Conservation (phyloP, 1,140 invertebrate genomes). For the Glomeris maerens region DNA sequence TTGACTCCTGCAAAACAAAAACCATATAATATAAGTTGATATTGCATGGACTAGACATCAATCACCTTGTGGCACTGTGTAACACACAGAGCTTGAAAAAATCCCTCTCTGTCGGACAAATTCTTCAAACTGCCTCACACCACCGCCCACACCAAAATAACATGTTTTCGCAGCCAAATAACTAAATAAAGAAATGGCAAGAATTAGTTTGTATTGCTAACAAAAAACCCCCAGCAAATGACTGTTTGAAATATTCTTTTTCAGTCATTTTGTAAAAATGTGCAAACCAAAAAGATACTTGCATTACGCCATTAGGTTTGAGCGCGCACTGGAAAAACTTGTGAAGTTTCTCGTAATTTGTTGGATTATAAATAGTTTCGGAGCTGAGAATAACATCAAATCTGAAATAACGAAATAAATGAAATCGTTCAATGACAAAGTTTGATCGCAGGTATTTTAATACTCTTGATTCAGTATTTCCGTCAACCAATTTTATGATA, state of each 20-base stretch:
- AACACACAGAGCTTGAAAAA: slow-evolving; percentile 40
- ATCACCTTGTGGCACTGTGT: no score
- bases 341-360: slow-evolving; percentile 59
- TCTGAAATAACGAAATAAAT: slow-evolving; percentile 25
- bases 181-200: slow-evolving; percentile 26
- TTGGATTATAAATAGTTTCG: slow-evolving; percentile 78
- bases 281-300: no score
- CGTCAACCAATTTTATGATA: no score
- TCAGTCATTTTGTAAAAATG: no score
- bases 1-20: no score
- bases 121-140: slow-evolving; percentile 51
- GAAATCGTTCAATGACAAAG: no score
- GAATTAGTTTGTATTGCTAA: slow-evolving; percentile 1
- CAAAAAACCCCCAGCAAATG: slow-evolving; percentile 18
- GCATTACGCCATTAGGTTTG: slow-evolving; percentile 46
- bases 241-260: no score
- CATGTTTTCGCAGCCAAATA: slow-evolving; percentile 66
- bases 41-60: no score
- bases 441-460: no score
- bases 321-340: slow-evolving; percentile 49
- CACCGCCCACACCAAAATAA: slow-evolving; percentile 84
- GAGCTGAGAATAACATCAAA: slow-evolving; percentile 75
- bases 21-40: no score
- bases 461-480: no score
- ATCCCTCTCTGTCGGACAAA: slow-evolving; percentile 37